Evolutionary conservation across 2,797 vertebrate species (phyloP).

Genomic region (Urosaurus nigricauda): DNA sequence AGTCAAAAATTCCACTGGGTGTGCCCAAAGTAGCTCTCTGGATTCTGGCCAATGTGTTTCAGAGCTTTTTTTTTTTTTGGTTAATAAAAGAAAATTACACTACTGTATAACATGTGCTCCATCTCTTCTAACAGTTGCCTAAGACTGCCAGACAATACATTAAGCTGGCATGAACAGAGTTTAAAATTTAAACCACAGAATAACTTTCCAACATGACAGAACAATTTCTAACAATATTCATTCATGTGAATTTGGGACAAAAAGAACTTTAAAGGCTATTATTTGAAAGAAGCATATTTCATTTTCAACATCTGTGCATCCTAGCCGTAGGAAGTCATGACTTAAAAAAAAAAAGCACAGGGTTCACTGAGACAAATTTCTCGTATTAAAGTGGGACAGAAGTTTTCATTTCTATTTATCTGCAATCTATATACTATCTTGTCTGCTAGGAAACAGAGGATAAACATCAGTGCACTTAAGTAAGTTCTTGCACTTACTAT

Average conservation of each 20-base stretch:
- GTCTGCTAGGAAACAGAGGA: not conserved
- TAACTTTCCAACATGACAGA: constrained; percentile 5
- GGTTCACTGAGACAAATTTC: not conserved
- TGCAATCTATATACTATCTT: not conserved
- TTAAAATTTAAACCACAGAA: constrained; percentile 36
- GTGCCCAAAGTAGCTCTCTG: constrained; percentile 33
- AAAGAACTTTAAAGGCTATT: not conserved
- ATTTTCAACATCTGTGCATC: constrained; percentile 7
- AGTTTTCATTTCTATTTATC: not conserved
- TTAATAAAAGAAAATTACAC: constrained; percentile 29
- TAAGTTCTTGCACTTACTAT: not conserved
- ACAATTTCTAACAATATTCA: constrained; percentile 20
- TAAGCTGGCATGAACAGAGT: constrained; percentile 21
- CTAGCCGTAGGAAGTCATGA: not conserved
- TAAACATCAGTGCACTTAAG: not conserved
- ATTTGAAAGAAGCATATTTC: not conserved
- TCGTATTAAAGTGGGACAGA: not conserved
- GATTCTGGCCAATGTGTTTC: constrained; percentile 33
- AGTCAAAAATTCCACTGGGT: constrained; percentile 2
- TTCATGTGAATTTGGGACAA: constrained; percentile 3
- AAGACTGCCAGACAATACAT: constrained; percentile 38
- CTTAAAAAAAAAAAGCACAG: not conserved
- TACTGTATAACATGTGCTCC: constrained; percentile 31
- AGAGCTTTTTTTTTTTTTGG: not conserved
- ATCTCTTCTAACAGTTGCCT: constrained; percentile 18